Percentiles rank a stretch among this genome's conserved stretches.
Evolutionary conservation across 2,888 invertebrate genomes (phyloP).

Genomic region (Rutpela maculata): DNA sequence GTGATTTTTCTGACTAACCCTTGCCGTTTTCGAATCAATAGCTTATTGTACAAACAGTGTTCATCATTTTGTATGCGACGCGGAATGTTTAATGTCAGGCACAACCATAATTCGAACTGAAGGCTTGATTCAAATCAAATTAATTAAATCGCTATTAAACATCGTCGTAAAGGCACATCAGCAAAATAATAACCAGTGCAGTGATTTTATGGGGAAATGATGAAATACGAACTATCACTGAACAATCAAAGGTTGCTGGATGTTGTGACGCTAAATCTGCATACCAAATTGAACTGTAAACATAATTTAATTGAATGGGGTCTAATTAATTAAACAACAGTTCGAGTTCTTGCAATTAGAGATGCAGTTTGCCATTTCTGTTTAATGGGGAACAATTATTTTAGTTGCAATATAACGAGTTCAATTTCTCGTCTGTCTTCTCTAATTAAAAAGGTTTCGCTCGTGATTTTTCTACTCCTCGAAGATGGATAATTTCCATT

Average conservation of each 20-base stretch:
- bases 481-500: background rate
- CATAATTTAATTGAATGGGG: constrained; percentile 37
- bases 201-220: constrained; percentile 27
- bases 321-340: constrained; percentile 35
- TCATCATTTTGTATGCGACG: no score
- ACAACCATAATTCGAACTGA: constrained; percentile 9
- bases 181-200: constrained; percentile 39
- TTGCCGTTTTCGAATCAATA: no score
- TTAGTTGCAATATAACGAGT: background rate
- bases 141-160: constrained; percentile 36
- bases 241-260: constrained; percentile 38
- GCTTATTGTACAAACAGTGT: background rate
- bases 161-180: constrained; percentile 32
- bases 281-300: constrained; percentile 33
- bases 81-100: background rate
- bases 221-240: constrained; percentile 32
- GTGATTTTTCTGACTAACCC: no score
- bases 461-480: background rate
- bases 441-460: background rate
- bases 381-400: constrained; percentile 1
- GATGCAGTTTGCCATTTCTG: constrained; percentile 23
- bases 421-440: background rate
- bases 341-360: constrained; percentile 27
- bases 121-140: constrained; percentile 13
- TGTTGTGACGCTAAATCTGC: constrained; percentile 37